Evolutionary conservation across 2,888 invertebrate species (phyloP).

Genomic region (Chironomus riparius): DNA sequence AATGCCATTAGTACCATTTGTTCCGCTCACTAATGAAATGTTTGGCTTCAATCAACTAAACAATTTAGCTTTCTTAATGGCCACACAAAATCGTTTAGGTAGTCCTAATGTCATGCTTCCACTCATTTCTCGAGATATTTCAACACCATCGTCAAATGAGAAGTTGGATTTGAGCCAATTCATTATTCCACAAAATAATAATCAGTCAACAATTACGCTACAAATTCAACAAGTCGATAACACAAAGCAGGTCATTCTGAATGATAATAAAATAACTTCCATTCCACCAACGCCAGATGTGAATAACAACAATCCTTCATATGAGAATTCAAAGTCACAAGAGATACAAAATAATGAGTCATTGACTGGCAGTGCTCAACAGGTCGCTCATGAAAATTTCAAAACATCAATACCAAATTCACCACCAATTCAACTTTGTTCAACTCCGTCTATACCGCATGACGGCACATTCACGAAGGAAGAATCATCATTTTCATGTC

Average conservation of each 20-base stretch:
- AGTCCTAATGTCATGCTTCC: conserved; percentile 20
- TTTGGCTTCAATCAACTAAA: conserved; percentile 41
- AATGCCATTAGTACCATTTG: conserved; percentile 35
- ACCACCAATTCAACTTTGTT: neutral
- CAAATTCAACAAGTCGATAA: conserved; percentile 19
- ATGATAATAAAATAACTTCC: neutral
- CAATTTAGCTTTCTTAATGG: conserved; percentile 40
- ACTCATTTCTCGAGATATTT: neutral
- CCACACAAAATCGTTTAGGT: conserved; percentile 30
- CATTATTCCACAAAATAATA: conserved; percentile 1
- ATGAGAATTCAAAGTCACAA: too few relatives aligned
- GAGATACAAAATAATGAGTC: too few relatives aligned
- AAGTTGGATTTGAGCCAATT: conserved; percentile 28
- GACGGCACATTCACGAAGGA: conserved; percentile 28
- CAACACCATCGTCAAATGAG: neutral
- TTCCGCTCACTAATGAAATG: conserved; percentile 40
- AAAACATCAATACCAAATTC: neutral
- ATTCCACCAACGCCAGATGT: conserved; percentile 6
- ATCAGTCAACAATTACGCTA: neutral
- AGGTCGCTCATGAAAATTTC: too few relatives aligned
- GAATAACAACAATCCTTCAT: neutral
- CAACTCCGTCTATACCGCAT: conserved; percentile 21
- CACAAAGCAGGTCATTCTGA: too few relatives aligned
- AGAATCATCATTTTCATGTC: neutral
- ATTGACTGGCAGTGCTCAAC: too few relatives aligned